These are phyloP conservation scores for Adoxophyes honmai DNA, from an alignment of 1,140 invertebrate genomes.

Conservation along the genomic window DNA sequence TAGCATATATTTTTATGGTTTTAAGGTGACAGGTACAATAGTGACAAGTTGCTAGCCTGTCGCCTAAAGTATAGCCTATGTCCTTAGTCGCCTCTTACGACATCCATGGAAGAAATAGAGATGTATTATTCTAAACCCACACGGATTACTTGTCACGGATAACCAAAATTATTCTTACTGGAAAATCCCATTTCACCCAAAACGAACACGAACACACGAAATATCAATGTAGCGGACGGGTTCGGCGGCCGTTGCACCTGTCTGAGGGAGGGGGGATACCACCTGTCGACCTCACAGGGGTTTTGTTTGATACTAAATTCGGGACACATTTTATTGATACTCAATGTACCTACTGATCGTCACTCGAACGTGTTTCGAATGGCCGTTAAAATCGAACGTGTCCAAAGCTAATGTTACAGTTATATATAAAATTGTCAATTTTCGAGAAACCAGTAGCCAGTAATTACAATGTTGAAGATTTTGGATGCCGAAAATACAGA, in stretches of 20 bases:
- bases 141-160: neutral
- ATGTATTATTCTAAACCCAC: too few relatives aligned
- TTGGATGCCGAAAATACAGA: too few relatives aligned
- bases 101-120: too few relatives aligned
- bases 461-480: too few relatives aligned
- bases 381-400: neutral
- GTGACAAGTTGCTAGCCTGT: too few relatives aligned
- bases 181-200: neutral
- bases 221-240: constrained; percentile 21
- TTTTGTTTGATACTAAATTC: constrained; percentile 15
- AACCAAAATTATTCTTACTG: neutral
- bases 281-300: constrained; percentile 13
- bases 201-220: constrained; percentile 8
- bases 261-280: neutral
- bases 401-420: neutral
- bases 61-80: too few relatives aligned
- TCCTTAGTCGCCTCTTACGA: too few relatives aligned
- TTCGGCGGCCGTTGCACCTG: constrained; percentile 34
- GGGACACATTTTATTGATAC: constrained; percentile 8
- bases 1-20: too few relatives aligned
- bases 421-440: too few relatives aligned
- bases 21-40: too few relatives aligned
- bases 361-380: neutral
- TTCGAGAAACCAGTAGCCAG: too few relatives aligned
- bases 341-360: constrained; percentile 1